Percentiles rank a stretch among this genome's conserved stretches.
Evolutionary conservation across 2,113 vertebrate genomes (phyloP).

Genomic region (Fregetta grallaria): DNA sequence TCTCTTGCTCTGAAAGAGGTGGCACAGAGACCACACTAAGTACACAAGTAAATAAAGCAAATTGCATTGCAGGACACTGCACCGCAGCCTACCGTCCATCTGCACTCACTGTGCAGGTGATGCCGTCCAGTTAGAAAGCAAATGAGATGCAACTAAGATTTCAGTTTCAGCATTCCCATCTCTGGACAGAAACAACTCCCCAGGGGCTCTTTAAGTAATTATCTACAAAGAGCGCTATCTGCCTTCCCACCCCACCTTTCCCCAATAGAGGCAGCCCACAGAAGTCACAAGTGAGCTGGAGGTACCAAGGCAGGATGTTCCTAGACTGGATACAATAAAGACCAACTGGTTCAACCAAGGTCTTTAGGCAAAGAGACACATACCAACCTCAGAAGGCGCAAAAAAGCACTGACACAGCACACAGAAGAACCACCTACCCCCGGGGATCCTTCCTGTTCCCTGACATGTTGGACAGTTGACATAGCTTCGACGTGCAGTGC

Average conservation of each 20-base stretch:
- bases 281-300: not conserved
- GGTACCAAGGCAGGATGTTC: too few species aligned
- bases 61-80: too few species aligned
- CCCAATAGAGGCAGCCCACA: not conserved
- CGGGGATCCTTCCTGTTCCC: slow-evolving; percentile 82
- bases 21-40: not conserved
- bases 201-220: not conserved
- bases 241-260: not conserved
- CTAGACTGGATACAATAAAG: not conserved
- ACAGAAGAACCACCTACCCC: slow-evolving; percentile 68
- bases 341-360: not conserved
- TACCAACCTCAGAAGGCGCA: not conserved
- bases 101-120: not conserved
- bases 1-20: slow-evolving; percentile 61
- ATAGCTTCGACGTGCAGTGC: not conserved
- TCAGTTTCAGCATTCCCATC: not conserved
- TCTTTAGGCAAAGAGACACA: not conserved
- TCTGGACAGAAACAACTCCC: not conserved
- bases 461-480: slow-evolving; percentile 83
- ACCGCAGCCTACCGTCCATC: not conserved
- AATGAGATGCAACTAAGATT: not conserved
- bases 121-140: not conserved
- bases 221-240: not conserved
- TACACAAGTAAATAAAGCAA: not conserved
- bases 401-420: not conserved